Percentiles rank a stretch among this genome's conserved stretches.
phyloP scores from a whole-genome alignment of 2,888 invertebrate species.

The Watsonalla cultraria region DNA sequence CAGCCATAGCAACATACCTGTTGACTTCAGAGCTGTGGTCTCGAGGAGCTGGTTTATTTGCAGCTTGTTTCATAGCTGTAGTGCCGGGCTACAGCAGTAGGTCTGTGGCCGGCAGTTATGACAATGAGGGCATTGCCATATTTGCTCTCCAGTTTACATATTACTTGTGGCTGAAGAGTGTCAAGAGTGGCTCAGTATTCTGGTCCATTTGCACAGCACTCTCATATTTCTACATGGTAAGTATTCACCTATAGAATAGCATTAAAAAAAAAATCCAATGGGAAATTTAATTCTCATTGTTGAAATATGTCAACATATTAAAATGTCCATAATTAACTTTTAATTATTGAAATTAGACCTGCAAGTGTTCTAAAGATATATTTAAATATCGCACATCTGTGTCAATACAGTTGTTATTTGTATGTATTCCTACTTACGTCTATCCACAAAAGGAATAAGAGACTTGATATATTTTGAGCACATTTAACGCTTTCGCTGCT shows the following conservation, averaged over 20 bases:
- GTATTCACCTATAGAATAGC: slow-evolving; percentile 19
- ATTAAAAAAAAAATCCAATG: too few species aligned
- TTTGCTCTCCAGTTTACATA: slow-evolving; percentile 99
- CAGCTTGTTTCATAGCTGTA: slow-evolving; percentile 99
- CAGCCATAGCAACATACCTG: slow-evolving; percentile 97
- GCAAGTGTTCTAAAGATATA: too few species aligned
- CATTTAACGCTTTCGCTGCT: too few species aligned
- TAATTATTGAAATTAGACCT: too few species aligned
- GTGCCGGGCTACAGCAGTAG: slow-evolving; percentile 99
- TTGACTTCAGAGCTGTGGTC: slow-evolving; percentile 99
- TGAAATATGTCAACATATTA: too few species aligned
- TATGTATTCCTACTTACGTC: too few species aligned
- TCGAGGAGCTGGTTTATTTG: slow-evolving; percentile 96
- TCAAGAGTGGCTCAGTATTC: slow-evolving; percentile 98
- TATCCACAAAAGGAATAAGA: too few species aligned
- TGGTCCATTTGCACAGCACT: slow-evolving; percentile 97
- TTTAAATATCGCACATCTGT: too few species aligned
- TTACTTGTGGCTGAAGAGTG: slow-evolving; percentile 98
- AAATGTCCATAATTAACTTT: too few species aligned
- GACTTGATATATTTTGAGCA: too few species aligned
- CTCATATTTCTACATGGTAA: slow-evolving; percentile 99
- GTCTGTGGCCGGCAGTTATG: slow-evolving; percentile 99
- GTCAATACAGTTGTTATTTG: too few species aligned
- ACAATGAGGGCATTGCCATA: slow-evolving; percentile 99
- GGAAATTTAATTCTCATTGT: too few species aligned